These are phyloP conservation scores for Caenorhabditis imperialis DNA, from an alignment of 2,888 invertebrate species.

Conservation along the genomic window DNA sequence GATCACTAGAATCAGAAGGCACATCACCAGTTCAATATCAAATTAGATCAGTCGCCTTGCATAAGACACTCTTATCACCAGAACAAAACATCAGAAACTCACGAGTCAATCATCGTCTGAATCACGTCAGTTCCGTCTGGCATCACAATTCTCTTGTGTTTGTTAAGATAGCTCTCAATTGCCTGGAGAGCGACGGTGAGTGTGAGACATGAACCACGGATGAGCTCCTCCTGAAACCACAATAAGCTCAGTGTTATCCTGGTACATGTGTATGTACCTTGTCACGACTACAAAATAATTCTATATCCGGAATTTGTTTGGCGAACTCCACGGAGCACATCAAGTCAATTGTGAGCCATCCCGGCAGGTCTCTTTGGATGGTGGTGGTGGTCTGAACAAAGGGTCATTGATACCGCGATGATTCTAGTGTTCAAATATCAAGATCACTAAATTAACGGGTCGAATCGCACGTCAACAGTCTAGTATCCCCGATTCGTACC, in stretches of 20 bases:
- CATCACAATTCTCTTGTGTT: constrained; percentile 32
- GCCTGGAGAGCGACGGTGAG: constrained; percentile 48
- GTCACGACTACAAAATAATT: constrained; percentile 27
- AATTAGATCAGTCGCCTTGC: constrained; percentile 26
- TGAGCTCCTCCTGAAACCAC: constrained; percentile 36
- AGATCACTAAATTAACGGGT: no score
- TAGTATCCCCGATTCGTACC: no score
- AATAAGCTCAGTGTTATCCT: background rate
- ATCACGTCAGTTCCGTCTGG: constrained; percentile 52
- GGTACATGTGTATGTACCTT: constrained; percentile 16
- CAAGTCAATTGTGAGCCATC: constrained; percentile 50
- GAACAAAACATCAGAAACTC: constrained; percentile 30
- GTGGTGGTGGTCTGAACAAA: no score
- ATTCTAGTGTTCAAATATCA: no score
- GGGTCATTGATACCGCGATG: no score
- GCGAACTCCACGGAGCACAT: constrained; percentile 41
- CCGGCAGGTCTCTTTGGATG: constrained; percentile 41
- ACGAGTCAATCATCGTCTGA: constrained; percentile 12
- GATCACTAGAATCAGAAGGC: constrained; percentile 27
- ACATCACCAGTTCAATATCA: constrained; percentile 13
- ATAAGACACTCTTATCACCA: background rate
- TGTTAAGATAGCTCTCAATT: constrained; percentile 42
- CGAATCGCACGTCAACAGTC: constrained; percentile 18
- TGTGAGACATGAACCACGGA: constrained; percentile 39
- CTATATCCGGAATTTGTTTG: constrained; percentile 29